Evolutionary conservation across 2,797 vertebrate genomes (phyloP).

Genomic region (Anas georgica): DNA sequence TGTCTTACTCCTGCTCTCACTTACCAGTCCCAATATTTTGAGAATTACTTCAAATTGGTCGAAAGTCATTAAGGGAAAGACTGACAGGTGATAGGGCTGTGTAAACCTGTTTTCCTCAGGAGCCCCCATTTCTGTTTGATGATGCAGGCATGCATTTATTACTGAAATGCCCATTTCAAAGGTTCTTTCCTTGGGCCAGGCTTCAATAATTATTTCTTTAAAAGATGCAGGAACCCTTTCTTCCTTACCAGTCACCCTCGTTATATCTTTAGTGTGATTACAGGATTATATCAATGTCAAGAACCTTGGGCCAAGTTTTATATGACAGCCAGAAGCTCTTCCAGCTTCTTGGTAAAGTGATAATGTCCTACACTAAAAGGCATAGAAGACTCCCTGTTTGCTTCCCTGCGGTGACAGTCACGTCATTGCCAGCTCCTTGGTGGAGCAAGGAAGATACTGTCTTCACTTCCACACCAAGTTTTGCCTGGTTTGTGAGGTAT

Average conservation of each 20-base stretch:
- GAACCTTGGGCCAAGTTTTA: neutral
- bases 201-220: neutral
- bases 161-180: neutral
- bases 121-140: neutral
- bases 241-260: neutral
- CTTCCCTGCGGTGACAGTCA: neutral
- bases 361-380: neutral
- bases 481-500: neutral
- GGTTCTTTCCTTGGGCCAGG: neutral
- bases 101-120: neutral
- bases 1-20: neutral
- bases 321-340: constrained; percentile 29
- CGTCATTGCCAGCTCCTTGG: neutral
- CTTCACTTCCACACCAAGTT: neutral
- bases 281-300: neutral
- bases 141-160: neutral
- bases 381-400: neutral
- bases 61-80: neutral
- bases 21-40: neutral
- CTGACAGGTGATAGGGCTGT: neutral
- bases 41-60: neutral
- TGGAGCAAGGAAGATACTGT: neutral
- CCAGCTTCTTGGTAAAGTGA: neutral
- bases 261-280: neutral
- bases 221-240: neutral